Percentiles rank a stretch among this genome's conserved stretches.
Evolutionary conservation across 2,888 invertebrate genomes (phyloP).

Genomic region (Thera obeliscata): DNA sequence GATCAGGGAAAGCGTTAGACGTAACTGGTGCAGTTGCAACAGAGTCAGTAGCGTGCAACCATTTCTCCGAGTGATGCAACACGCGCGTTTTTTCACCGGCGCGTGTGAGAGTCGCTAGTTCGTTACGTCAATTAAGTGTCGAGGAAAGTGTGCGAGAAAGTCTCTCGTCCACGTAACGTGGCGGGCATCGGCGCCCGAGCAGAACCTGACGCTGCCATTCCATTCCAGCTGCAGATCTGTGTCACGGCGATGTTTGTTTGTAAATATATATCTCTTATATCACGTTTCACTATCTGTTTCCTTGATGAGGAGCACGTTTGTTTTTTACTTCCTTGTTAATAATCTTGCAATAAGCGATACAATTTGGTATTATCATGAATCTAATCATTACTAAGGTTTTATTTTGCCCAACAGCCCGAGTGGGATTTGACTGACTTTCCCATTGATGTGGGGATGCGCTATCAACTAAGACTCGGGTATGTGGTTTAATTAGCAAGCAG

Average conservation of each 20-base stretch:
- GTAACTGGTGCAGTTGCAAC: conserved; percentile 77
- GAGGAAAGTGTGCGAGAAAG: conserved; percentile 82
- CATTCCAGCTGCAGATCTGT: conserved; percentile 59
- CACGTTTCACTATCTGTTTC: conserved; percentile 59
- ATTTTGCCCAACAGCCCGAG: no score
- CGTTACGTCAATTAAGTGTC: conserved; percentile 82
- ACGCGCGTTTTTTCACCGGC: conserved; percentile 72
- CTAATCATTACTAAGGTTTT: not conserved
- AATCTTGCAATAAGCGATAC: conserved; percentile 19
- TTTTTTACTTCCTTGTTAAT: conserved; percentile 31
- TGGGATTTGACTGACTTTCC: no score
- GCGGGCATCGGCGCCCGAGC: conserved; percentile 50
- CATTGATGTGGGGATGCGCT: no score
- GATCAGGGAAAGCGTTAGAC: conserved; percentile 72
- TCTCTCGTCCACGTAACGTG: conserved; percentile 70
- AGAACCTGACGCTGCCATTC: conserved; percentile 52
- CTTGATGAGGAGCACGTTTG: conserved; percentile 52
- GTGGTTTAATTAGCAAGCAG: not conserved
- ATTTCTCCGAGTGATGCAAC: conserved; percentile 83
- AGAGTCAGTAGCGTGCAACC: conserved; percentile 76
- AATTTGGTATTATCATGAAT: conserved; percentile 2
- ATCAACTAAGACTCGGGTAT: not conserved
- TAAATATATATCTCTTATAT: conserved; percentile 66
- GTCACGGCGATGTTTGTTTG: conserved; percentile 78
- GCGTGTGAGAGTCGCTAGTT: conserved; percentile 79